Evolutionary conservation across 1,140 invertebrate species (phyloP), one percentile per base, ranked within the genome.

Genomic region (Magallana gigas): DNA sequence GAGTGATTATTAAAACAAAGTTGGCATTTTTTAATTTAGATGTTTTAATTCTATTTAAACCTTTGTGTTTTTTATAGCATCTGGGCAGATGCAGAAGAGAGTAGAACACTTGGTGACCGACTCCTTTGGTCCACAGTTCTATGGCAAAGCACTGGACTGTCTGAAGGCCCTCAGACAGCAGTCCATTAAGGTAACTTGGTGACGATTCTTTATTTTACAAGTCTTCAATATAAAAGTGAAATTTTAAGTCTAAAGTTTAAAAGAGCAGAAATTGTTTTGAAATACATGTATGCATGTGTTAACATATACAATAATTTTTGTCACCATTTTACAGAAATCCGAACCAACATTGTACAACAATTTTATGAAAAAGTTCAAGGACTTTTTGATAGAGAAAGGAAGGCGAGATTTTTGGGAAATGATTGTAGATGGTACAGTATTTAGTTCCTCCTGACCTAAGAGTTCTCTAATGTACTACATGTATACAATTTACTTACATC

Each of bases 61-160:
- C 36, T 48, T 23, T 9, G 56, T 57, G 8, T 14, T 23, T 84
- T 60, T 90, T 91, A 57, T 88, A 94, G 94, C 93, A 3, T 93
- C 93, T 89, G 81, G 91, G 80, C 93, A 94, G 87, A 94, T 94
- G 93, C 89, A 94, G 90, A 92, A 91, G 62, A 87, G 91, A 76
- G 91, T 94, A 48, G 57, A 90, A 81, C 89, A 93, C 88, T 89
- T 94, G n/a, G 92, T 94, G 1, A 84, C 88, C 12, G 92, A 93
- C 23, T 94, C 93, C 6, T 94, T 94, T 90, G 94, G 93, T 8
- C 85, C 90, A 57, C 93, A 94, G 88, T 92, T 92, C 59, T 94
- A 93, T 85, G 80, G 87, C 9, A 94, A 94, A 86, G 94, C 94
- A 36, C 89, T 93, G 85, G 93, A 93, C 68, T 94, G 94, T 90